phyloP scores from a whole-genome alignment of 2,797 vertebrate genomes.

The Allobates femoralis region DNA sequence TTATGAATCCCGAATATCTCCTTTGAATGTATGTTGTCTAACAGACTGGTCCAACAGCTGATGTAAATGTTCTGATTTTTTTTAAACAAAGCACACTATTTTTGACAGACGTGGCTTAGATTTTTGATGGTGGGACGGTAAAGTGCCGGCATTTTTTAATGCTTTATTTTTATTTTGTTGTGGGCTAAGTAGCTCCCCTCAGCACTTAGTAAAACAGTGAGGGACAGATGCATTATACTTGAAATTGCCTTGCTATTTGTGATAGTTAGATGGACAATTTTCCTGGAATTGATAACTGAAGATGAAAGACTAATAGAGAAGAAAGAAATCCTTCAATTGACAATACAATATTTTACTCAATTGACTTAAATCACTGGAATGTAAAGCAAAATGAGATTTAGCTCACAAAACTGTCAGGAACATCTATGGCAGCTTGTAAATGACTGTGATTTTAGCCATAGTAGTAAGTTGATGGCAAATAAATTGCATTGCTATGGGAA shows the following conservation, averaged over 20 bases:
- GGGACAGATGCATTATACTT: constrained; percentile 42
- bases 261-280: constrained; percentile 58
- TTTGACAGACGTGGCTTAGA: constrained; percentile 5
- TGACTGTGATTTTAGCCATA: constrained; percentile 59
- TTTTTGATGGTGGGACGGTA: background rate
- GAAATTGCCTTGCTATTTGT: constrained; percentile 59
- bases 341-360: constrained; percentile 61
- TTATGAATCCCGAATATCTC: too few species aligned
- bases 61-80: background rate
- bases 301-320: constrained; percentile 60
- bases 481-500: constrained; percentile 51
- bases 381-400: constrained; percentile 59
- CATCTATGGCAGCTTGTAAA: constrained; percentile 54
- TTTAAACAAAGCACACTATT: background rate
- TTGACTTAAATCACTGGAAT: constrained; percentile 62
- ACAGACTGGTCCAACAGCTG: background rate
- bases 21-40: background rate
- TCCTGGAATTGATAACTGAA: constrained; percentile 60
- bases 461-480: constrained; percentile 59
- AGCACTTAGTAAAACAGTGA: constrained; percentile 30
- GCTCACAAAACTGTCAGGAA: constrained; percentile 51
- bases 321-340: constrained; percentile 60
- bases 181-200: constrained; percentile 28
- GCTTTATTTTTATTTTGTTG: constrained; percentile 28
- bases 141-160: constrained; percentile 33